Percentiles rank a stretch among this genome's conserved stretches.
phyloP scores from a whole-genome alignment of 2,113 vertebrate genomes.

The Sisor rabdophorus region DNA sequence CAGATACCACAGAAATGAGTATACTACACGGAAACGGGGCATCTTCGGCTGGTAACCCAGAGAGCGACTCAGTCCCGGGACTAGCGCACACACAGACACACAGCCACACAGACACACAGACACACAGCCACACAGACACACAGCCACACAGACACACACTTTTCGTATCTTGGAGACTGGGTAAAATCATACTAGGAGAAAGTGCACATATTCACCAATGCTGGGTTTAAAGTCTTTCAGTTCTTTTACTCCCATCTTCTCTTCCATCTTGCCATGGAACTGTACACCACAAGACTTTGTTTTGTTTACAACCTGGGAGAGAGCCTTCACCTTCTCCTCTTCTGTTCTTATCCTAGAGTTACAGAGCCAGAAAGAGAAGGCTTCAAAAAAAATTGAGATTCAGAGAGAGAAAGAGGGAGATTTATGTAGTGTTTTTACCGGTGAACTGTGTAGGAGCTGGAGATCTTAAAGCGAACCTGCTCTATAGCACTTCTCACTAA shows the following conservation, averaged over 20 bases:
- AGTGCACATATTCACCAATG: slow-evolving; percentile 63
- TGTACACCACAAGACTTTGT: slow-evolving; percentile 30
- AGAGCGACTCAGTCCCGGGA: slow-evolving; percentile 83
- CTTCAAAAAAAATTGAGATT: not conserved
- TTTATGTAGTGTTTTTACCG: slow-evolving; percentile 66
- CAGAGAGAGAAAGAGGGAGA: not conserved
- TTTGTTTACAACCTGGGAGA: slow-evolving; percentile 43
- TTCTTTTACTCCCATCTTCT: slow-evolving; percentile 63
- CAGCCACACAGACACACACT: not conserved
- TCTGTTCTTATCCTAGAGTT: slow-evolving; percentile 50
- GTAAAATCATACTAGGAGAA: not conserved
- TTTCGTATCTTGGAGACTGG: not conserved
- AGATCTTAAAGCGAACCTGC: slow-evolving; percentile 90
- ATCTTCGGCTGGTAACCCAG: slow-evolving; percentile 94
- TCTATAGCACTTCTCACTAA: slow-evolving; percentile 83
- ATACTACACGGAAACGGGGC: slow-evolving; percentile 81
- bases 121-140: not conserved
- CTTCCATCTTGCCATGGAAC: slow-evolving; percentile 57
- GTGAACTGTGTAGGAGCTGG: slow-evolving; percentile 76
- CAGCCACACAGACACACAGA: not conserved
- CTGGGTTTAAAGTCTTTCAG: slow-evolving; percentile 76
- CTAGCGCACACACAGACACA: slow-evolving; percentile 58
- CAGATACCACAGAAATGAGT: slow-evolving; percentile 89
- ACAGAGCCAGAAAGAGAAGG: not conserved
- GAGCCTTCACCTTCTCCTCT: slow-evolving; percentile 45